Base-by-base conservation (phyloP, 1,140 invertebrate species). In the Ylistrum balloti region DNA sequence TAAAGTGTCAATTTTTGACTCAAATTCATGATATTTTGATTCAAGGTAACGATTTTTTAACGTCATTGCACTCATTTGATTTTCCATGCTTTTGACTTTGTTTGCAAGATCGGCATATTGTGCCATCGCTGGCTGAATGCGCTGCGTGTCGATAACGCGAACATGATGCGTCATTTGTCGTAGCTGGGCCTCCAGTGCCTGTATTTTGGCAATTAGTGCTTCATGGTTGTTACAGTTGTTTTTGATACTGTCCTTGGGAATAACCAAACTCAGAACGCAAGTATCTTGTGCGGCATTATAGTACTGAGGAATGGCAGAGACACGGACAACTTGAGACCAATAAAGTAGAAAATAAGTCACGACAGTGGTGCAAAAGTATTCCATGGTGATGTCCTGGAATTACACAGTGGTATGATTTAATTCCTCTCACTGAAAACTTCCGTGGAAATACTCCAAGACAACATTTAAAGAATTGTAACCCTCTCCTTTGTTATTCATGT, bases 211-310 rank as follows among this genome's bases (percentile, higher is more conserved):
- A 28, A 89, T 20, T 15, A 85, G 85, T 87, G 89, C 74, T 22
- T 92, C 92, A 22, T 91, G 87, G 38, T 85, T 91, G 38, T 90
- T 90, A 34, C 91, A 92, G 35, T 85, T 89, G n/a, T 87, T 93
- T 90, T 94, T 95, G 20, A 95, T 93, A 48, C 94, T 94, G 28
- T 95, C 93, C 32, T 93, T 93, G 0, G 95, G 95, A 89, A 95
- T 93, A 1, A 95, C 91, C 56, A 95, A 91, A 86, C 93, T 95
- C 10, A 95, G 41, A 33, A 95, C 92, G 89, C 95, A 95, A 35
- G 92, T 94, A 0, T 95, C 93, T 48, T 93, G n/a, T 15, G 90
- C 32, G 11, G 88, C n/a, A 11, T 74, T 74, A 17, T 74, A 74
- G 56, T 74, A 28, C n/a, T 28, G 56, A 74, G 56, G 56, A 74